phyloP scores from a whole-genome alignment of 1,140 invertebrate genomes.

The Drosophila setifemur region DNA sequence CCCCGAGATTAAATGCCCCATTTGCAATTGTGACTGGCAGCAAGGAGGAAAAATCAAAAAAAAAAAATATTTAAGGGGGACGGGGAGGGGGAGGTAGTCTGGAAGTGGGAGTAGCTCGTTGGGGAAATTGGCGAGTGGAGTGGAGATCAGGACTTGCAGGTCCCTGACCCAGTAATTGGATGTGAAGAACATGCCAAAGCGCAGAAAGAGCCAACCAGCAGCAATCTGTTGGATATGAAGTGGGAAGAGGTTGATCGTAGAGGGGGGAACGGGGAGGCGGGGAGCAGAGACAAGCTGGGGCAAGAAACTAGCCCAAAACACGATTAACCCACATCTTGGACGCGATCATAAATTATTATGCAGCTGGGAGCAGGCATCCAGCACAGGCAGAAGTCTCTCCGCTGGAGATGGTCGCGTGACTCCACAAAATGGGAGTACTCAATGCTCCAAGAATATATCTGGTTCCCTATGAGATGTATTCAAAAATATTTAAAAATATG shows the following conservation, averaged over 20 bases:
- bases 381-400: slow-evolving; percentile 12
- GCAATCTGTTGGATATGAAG: slow-evolving; percentile 8
- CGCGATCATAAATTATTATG: slow-evolving; percentile 83
- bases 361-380: slow-evolving; percentile 54
- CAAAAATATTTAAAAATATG: background rate
- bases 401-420: slow-evolving; percentile 21
- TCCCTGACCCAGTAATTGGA: slow-evolving; percentile 79
- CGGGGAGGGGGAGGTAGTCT: background rate
- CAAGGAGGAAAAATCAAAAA: background rate
- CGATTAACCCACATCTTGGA: slow-evolving; percentile 82
- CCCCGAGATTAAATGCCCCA: slow-evolving; percentile 57
- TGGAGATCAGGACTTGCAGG: slow-evolving; percentile 69
- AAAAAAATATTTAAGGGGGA: no score
- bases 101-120: slow-evolving; percentile 24
- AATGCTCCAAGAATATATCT: no score
- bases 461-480: no score
- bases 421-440: background rate
- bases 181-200: slow-evolving; percentile 64
- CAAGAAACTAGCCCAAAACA: slow-evolving; percentile 78
- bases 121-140: slow-evolving; percentile 55
- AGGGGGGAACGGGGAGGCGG: background rate
- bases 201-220: slow-evolving; percentile 21
- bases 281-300: slow-evolving; percentile 11
- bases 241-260: no score
- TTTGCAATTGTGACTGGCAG: slow-evolving; percentile 48